A percentile compares a stretch with the other conserved stretches of the same genome.
Evolutionary conservation across 1,140 invertebrate species (phyloP).

Genomic region (Lamellibrachia luymesi): DNA sequence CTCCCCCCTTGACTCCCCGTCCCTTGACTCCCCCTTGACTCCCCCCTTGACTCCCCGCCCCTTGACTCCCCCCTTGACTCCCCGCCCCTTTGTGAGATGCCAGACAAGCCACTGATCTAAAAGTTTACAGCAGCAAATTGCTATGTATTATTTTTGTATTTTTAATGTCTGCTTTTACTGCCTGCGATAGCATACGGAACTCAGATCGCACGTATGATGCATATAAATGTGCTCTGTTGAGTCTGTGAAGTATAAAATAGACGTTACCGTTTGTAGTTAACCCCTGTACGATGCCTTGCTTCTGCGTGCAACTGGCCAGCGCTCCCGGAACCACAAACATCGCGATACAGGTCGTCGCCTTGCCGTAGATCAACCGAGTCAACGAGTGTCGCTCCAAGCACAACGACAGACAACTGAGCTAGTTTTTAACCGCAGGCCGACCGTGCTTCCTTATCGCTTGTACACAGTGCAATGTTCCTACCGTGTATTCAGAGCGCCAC

Average conservation of each 20-base stretch:
- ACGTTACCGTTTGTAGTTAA: neutral
- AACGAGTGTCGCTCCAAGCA: neutral
- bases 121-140: too few relatives aligned
- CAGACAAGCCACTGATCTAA: too few relatives aligned
- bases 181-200: too few relatives aligned
- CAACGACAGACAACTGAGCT: neutral
- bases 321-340: neutral
- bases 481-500: neutral
- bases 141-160: too few relatives aligned
- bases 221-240: too few relatives aligned
- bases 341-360: neutral
- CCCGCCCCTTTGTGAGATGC: too few relatives aligned
- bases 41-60: too few relatives aligned
- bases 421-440: neutral
- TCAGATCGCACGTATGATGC: too few relatives aligned
- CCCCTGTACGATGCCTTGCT: neutral
- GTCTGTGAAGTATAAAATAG: neutral
- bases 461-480: neutral
- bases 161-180: too few relatives aligned
- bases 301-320: neutral
- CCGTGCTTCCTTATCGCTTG: neutral
- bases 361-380: neutral
- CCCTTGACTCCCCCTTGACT: too few relatives aligned
- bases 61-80: too few relatives aligned
- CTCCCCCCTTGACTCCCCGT: too few relatives aligned